phyloP scores from a whole-genome alignment of 2,797 vertebrate species.

The Oreonectes daqikongensis region DNA sequence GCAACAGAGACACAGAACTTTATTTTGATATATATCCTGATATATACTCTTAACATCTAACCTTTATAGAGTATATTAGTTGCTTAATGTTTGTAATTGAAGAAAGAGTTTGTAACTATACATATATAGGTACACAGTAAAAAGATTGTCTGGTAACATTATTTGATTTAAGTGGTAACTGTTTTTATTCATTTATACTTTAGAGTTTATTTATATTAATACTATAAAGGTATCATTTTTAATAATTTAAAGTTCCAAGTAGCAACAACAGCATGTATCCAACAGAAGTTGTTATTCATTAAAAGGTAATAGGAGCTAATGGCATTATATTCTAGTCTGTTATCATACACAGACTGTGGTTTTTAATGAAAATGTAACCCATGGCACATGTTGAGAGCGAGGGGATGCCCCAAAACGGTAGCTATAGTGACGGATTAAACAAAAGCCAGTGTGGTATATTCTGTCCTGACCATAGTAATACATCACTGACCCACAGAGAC shows the following conservation, averaged over 20 bases:
- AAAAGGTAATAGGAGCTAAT: conserved; percentile 28
- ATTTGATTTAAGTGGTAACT: background rate
- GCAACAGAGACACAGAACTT: conserved; percentile 33
- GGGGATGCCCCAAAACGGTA: conserved; percentile 32
- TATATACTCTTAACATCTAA: background rate
- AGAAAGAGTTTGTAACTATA: background rate
- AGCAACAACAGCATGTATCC: too few relatives aligned
- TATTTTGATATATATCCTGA: background rate
- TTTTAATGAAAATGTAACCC: conserved; percentile 14
- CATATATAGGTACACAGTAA: background rate
- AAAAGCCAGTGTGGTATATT: conserved; percentile 40
- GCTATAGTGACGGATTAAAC: conserved; percentile 46
- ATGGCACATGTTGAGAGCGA: conserved; percentile 8
- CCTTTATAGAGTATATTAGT: background rate
- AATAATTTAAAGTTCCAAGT: too few relatives aligned
- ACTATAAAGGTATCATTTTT: too few relatives aligned
- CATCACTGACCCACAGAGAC: conserved; percentile 35
- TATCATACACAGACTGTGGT: conserved; percentile 23
- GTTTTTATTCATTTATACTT: too few relatives aligned
- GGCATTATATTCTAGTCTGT: background rate
- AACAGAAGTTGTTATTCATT: conserved; percentile 5
- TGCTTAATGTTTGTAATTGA: background rate
- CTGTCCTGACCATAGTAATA: conserved; percentile 39
- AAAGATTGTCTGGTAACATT: background rate
- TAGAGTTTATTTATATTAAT: background rate